These are phyloP conservation scores for Griposia aprilina DNA, from an alignment of 2,888 invertebrate species.

Conservation along the genomic window DNA sequence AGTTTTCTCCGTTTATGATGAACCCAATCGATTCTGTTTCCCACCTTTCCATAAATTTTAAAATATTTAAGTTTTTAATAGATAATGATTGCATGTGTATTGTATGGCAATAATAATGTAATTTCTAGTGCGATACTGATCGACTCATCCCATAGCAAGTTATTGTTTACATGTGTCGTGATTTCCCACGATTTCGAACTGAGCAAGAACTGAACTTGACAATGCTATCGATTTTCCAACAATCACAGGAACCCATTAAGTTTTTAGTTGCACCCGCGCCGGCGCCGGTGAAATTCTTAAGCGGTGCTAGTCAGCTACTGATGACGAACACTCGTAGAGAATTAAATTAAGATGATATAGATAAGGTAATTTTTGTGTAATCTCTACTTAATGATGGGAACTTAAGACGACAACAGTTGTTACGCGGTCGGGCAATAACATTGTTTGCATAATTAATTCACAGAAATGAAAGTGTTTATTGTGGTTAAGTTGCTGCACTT, in stretches of 20 bases:
- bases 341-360: conserved; percentile 62
- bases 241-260: conserved; percentile 68
- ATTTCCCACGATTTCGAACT: conserved; percentile 85
- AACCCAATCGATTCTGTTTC: conserved; percentile 38
- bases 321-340: conserved; percentile 45
- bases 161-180: conserved; percentile 73
- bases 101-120: conserved; percentile 50
- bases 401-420: conserved; percentile 59
- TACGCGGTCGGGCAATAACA: conserved; percentile 59
- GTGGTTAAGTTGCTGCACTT: conserved; percentile 58
- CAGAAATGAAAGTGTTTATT: conserved; percentile 75
- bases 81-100: conserved; percentile 40
- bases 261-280: conserved; percentile 64
- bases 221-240: conserved; percentile 75
- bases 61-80: conserved; percentile 25
- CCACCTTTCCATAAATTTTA: conserved; percentile 48
- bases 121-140: conserved; percentile 69
- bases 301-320: conserved; percentile 48
- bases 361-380: conserved; percentile 64
- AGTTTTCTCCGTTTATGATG: conserved; percentile 57
- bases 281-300: conserved; percentile 62
- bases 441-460: conserved; percentile 70
- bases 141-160: conserved; percentile 62
- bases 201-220: conserved; percentile 75
- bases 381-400: conserved; percentile 73